Conservation (phyloP, 2,797 vertebrate genomes). For the Coendou prehensilis region DNA sequence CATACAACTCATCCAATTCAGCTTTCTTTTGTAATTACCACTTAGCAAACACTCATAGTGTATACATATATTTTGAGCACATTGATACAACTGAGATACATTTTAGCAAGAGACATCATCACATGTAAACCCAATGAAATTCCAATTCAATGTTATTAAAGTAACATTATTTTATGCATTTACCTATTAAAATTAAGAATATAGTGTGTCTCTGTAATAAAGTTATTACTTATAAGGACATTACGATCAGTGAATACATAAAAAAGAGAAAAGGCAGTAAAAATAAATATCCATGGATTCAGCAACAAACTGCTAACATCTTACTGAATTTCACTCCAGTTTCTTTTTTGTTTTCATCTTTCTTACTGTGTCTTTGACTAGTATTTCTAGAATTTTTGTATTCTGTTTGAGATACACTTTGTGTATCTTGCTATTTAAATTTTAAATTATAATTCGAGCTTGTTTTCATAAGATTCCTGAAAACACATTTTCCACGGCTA, state of each 20-base stretch:
- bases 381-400: neutral
- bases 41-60: neutral
- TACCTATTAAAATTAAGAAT: constrained; percentile 18
- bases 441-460: neutral
- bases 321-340: neutral
- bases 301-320: neutral
- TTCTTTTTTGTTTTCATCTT: neutral
- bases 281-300: neutral
- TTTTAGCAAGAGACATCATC: neutral
- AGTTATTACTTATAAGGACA: neutral
- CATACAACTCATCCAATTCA: neutral
- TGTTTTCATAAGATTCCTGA: neutral
- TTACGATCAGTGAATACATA: neutral
- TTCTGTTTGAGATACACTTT: neutral
- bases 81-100: neutral
- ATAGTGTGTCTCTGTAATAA: neutral
- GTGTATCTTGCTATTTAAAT: neutral
- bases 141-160: neutral
- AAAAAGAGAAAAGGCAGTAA: neutral
- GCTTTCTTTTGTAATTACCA: neutral
- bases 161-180: neutral
- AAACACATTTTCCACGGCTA: neutral
- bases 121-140: neutral
- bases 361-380: neutral
- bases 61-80: neutral